These are phyloP conservation scores for Macaria liturata DNA, from an alignment of 2,888 invertebrate genomes.

Conservation along the genomic window DNA sequence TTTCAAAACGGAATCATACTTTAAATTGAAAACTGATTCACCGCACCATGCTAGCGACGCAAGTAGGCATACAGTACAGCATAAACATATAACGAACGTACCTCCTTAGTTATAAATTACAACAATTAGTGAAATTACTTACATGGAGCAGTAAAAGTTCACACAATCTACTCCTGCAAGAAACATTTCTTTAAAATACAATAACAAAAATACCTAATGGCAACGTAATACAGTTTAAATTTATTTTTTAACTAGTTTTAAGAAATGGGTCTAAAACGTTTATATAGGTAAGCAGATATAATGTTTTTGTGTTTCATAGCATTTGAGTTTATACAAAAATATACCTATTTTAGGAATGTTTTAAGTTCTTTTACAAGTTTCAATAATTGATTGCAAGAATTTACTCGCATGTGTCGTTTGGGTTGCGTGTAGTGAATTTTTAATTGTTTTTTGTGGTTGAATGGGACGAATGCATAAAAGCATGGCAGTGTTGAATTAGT, in stretches of 20 bases:
- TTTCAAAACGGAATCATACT: too few species aligned
- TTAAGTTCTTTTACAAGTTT: constrained; percentile 43
- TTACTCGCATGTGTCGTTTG: constrained; percentile 48
- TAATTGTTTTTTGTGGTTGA: constrained; percentile 3
- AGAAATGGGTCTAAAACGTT: too few species aligned
- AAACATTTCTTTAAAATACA: too few species aligned
- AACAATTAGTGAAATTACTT: constrained; percentile 31
- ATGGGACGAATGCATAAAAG: constrained; percentile 2
- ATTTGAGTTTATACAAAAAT: constrained; percentile 2
- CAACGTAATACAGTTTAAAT: too few species aligned
- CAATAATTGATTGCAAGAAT: constrained; percentile 52
- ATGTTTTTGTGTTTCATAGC: constrained; percentile 18
- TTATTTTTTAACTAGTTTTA: too few species aligned
- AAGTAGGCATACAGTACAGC: constrained; percentile 19
- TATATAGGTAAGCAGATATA: too few species aligned
- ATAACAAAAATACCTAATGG: too few species aligned
- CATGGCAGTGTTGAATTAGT: not conserved
- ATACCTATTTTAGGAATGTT: constrained; percentile 12
- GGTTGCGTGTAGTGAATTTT: constrained; percentile 28
- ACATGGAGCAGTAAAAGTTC: constrained; percentile 25
- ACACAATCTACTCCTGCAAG: constrained; percentile 13
- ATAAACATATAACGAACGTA: constrained; percentile 29
- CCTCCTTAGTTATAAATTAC: constrained; percentile 27
- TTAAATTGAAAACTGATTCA: too few species aligned
- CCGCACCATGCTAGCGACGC: too few species aligned